phyloP scores from a whole-genome alignment of 2,113 vertebrate genomes.

The Plecturocebus donacophilus region DNA sequence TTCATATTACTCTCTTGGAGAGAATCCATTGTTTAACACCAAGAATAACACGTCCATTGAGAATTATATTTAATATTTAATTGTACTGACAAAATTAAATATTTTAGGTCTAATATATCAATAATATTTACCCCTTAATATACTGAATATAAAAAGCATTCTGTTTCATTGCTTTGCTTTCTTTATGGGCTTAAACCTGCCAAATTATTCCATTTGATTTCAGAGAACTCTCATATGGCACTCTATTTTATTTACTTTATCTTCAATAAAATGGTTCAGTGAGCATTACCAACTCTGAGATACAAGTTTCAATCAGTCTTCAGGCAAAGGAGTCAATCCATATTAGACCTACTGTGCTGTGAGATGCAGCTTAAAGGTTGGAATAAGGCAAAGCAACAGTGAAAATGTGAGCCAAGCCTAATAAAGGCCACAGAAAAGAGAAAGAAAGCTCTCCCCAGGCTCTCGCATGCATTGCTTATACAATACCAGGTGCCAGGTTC shows the following conservation, averaged over 20 bases:
- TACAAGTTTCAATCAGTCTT: constrained; percentile 93
- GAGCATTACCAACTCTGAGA: constrained; percentile 94
- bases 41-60: constrained; percentile 18
- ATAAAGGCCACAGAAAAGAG: constrained; percentile 75
- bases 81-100: constrained; percentile 65
- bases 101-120: constrained; percentile 55
- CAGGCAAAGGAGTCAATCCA: constrained; percentile 89
- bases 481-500: constrained; percentile 85
- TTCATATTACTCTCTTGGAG: background rate
- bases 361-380: constrained; percentile 79
- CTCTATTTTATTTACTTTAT: constrained; percentile 98
- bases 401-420: constrained; percentile 73
- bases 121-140: constrained; percentile 64
- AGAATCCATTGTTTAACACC: constrained; percentile 35
- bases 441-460: constrained; percentile 84
- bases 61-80: constrained; percentile 70
- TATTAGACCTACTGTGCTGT: constrained; percentile 84
- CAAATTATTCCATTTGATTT: constrained; percentile 93
- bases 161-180: constrained; percentile 79
- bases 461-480: constrained; percentile 81
- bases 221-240: constrained; percentile 92
- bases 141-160: constrained; percentile 79
- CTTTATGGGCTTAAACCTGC: constrained; percentile 86
- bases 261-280: constrained; percentile 98
- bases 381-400: constrained; percentile 72